Percentiles rank a stretch among this genome's conserved stretches.
These are phyloP conservation scores for Nezara viridula DNA, from an alignment of 2,888 invertebrate species.

Conservation along the genomic window DNA sequence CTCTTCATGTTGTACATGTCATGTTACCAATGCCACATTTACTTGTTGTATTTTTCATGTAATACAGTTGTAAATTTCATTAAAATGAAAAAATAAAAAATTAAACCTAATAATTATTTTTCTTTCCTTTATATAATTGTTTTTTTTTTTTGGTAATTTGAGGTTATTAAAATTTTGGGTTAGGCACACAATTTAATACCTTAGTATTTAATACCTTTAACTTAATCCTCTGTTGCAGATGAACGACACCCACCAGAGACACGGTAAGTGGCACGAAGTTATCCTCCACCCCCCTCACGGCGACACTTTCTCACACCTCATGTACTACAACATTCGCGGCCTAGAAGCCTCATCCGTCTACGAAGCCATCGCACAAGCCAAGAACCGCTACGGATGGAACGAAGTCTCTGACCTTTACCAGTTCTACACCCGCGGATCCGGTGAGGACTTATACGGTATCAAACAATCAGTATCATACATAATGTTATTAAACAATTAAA, in stretches of 20 bases:
- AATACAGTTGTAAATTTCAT: too few relatives aligned
- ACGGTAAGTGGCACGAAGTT: conserved; percentile 80
- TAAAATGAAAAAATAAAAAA: too few relatives aligned
- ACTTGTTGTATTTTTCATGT: too few relatives aligned
- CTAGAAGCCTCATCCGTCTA: conserved; percentile 79
- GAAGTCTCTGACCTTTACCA: conserved; percentile 82
- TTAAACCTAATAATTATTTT: too few relatives aligned
- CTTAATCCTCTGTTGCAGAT: conserved; percentile 71
- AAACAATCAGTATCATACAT: conserved; percentile 52
- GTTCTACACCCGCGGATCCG: conserved; percentile 79
- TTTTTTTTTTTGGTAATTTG: too few relatives aligned
- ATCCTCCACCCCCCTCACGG: conserved; percentile 72
- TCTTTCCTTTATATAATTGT: too few relatives aligned
- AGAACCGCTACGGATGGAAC: conserved; percentile 82
- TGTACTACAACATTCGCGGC: conserved; percentile 76
- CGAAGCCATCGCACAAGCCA: conserved; percentile 81
- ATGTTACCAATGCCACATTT: too few relatives aligned
- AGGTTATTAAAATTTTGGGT: too few relatives aligned
- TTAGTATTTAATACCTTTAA: too few relatives aligned
- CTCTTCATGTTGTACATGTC: too few relatives aligned
- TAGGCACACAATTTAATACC: too few relatives aligned
- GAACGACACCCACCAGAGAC: conserved; percentile 80
- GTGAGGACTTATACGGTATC: conserved; percentile 66
- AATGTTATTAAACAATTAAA: not conserved
- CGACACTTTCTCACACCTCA: conserved; percentile 72